Percentiles rank a stretch among this genome's conserved stretches.
Conservation (phyloP, 2,113 vertebrate genomes). For the Athene noctua region DNA sequence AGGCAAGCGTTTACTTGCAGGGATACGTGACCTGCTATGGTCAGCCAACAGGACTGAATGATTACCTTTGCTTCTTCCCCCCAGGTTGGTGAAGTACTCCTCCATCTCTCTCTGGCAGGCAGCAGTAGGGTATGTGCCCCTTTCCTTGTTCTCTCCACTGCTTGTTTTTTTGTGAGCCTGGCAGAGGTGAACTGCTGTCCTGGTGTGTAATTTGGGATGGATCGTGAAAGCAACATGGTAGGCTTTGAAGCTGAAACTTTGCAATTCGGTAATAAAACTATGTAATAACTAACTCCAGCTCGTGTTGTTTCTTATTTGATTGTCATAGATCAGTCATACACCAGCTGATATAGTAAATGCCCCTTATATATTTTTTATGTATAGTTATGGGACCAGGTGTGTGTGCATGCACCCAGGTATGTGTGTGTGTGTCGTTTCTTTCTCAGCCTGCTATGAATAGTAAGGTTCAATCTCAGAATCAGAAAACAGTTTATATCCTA, state of each 20-base stretch:
- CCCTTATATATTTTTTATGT: neutral
- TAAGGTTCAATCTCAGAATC: neutral
- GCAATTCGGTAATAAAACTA: neutral
- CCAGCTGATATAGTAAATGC: neutral
- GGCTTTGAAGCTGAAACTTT: neutral
- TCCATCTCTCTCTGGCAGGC: neutral
- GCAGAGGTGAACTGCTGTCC: neutral
- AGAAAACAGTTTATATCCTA: neutral
- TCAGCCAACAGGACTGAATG: neutral
- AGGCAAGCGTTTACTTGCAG: neutral
- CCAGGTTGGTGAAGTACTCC: neutral
- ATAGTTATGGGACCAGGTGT: neutral
- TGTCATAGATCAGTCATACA: neutral
- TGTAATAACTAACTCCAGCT: neutral
- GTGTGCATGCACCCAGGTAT: neutral
- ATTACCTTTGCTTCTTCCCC: neutral
- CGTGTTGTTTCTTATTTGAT: neutral
- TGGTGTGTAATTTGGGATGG: neutral
- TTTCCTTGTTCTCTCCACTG: neutral
- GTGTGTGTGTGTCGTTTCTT: neutral
- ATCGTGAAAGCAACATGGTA: neutral
- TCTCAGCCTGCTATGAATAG: neutral
- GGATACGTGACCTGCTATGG: neutral
- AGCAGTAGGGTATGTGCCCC: neutral
- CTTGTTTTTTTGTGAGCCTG: neutral